These are phyloP conservation scores for Crocuta crocuta DNA, from an alignment of 2,113 vertebrate species.

Conservation along the genomic window DNA sequence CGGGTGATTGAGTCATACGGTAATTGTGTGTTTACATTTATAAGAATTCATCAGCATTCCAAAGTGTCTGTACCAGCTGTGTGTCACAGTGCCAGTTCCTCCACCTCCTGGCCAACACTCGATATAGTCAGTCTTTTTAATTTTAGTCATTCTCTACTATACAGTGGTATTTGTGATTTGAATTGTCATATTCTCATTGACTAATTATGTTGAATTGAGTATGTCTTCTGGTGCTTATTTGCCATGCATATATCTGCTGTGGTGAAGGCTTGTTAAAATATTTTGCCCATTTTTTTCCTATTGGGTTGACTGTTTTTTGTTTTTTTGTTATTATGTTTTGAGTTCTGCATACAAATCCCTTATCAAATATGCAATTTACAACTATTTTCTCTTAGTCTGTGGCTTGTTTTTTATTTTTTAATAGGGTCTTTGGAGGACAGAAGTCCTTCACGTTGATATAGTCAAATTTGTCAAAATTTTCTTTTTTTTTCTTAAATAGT, in stretches of 20 bases:
- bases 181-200: not conserved
- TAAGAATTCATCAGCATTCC: not conserved
- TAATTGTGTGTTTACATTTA: not conserved
- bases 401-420: not conserved
- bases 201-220: not conserved
- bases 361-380: not conserved
- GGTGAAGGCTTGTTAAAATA: not conserved
- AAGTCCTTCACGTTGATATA: not conserved
- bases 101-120: not conserved
- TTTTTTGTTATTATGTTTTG: not conserved
- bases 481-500: not conserved
- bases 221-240: not conserved
- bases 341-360: not conserved
- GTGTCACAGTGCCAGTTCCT: not conserved
- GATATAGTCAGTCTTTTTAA: not conserved
- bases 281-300: not conserved
- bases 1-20: not conserved
- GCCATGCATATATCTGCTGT: not conserved
- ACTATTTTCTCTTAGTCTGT: not conserved
- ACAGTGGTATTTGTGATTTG: constrained; percentile 16
- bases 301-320: not conserved
- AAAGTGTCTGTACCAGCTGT: not conserved
- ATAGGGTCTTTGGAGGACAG: not conserved
- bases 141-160: not conserved
- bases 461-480: not conserved